These are phyloP conservation scores for Trachelipus rathkii DNA, from an alignment of 1,140 invertebrate species.

Conservation along the genomic window DNA sequence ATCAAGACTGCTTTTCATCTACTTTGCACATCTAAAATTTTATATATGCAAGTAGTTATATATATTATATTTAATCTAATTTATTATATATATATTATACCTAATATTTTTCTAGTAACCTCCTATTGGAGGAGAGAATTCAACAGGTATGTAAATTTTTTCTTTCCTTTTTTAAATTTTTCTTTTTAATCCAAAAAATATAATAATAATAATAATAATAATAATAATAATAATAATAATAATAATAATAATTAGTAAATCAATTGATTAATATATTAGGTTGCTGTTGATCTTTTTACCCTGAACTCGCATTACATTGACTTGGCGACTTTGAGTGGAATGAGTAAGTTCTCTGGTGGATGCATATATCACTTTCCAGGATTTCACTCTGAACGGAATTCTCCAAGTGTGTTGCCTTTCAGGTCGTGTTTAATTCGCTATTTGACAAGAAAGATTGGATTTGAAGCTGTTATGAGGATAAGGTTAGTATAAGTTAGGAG, in stretches of 20 bases:
- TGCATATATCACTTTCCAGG: slow-evolving; percentile 88
- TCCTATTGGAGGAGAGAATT: too few species aligned
- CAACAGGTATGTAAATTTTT: too few species aligned
- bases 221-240: too few species aligned
- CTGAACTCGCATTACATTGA: slow-evolving; percentile 91
- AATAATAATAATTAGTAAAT: neutral
- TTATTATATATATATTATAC: too few species aligned
- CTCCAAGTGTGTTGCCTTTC: slow-evolving; percentile 67
- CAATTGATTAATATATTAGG: slow-evolving; percentile 28
- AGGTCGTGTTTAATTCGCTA: slow-evolving; percentile 79
- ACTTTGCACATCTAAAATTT: too few species aligned
- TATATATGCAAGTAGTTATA: too few species aligned
- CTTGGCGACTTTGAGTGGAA: slow-evolving; percentile 83
- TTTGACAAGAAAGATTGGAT: slow-evolving; percentile 93
- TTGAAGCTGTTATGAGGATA: slow-evolving; percentile 97
- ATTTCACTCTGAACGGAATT: slow-evolving; percentile 68
- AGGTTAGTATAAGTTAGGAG: slow-evolving; percentile 55
- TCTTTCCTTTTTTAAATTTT: too few species aligned
- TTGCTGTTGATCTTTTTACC: slow-evolving; percentile 88
- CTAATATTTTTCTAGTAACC: too few species aligned
- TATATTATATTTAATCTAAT: too few species aligned
- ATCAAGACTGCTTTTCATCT: too few species aligned
- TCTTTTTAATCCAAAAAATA: too few species aligned
- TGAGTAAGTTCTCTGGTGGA: slow-evolving; percentile 93
- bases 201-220: too few species aligned